Base-by-base conservation (phyloP, 2,888 invertebrate genomes). In the Argyra leucocephala region DNA sequence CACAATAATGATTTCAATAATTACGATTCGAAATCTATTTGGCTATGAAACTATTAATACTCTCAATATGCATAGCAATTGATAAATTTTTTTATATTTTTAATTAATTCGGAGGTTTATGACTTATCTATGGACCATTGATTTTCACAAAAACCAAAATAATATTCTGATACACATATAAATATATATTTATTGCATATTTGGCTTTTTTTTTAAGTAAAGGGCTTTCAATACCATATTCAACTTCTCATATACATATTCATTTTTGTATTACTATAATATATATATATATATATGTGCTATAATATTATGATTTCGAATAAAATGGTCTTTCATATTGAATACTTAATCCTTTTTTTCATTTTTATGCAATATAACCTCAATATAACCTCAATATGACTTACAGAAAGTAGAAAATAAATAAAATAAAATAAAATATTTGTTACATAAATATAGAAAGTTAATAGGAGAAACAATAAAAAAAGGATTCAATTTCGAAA, bases 381-480 rank as follows among this genome's bases (percentile, higher is more conserved):
- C 48, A 48, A 48, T 48, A 48, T 48, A 18, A 48, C 48, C 48
- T n/a, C 48, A 48, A 48, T 48, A 48, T 48, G 48, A 48, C 48
- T 18, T 48, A 48, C n/a, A 48, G 18, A 48, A 18, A n/a, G 18
- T 5, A 48, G 18, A 48, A 48, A 48, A 48, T 18, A 48, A 48
- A 48, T 18, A 48, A 31, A 10, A 31, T 48, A 48, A 48, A 15
- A 37, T 6, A 31, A 31, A 31, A 31, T 31, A 31, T 2, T 31
- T 31, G 4, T 31, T 18, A 18, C 18, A 48, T 2, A 48, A 48
- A 48, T 48, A 48, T 9, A 48, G 48, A 48, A 48, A 48, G 15
- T 48, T 48, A 48, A 48, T 48, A 48, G 48, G 12, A 15, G n/a
- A 48, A 48, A 48, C 12, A 18, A 48, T 48, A 48, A 31, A n/a